Conservation (phyloP, 1,140 invertebrate species). For the Aphis gossypii region DNA sequence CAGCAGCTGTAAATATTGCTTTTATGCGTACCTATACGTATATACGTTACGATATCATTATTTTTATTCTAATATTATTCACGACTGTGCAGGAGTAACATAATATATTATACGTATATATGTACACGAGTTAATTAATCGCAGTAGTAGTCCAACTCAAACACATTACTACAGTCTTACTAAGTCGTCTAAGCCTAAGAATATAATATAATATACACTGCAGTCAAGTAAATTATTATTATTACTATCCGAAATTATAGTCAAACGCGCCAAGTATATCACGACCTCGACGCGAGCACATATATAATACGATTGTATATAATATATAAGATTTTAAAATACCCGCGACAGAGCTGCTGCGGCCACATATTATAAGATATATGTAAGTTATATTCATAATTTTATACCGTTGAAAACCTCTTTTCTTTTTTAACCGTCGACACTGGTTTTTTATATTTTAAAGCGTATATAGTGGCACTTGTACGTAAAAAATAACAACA, state of each 20-base stretch:
- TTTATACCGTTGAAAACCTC: neutral
- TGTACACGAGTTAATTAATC: neutral
- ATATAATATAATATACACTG: neutral
- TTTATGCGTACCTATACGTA: neutral
- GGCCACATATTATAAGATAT: neutral
- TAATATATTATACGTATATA: neutral
- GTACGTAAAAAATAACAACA: neutral
- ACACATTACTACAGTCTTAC: neutral
- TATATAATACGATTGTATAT: neutral
- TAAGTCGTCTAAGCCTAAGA: neutral
- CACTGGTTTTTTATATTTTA: neutral
- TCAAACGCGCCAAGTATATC: neutral
- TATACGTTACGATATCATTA: neutral
- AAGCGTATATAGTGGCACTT: neutral
- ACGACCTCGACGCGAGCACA: neutral
- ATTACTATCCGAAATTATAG: neutral
- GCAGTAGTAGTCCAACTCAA: neutral
- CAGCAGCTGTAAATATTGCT: neutral
- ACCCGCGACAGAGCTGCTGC: neutral
- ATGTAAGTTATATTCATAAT: neutral
- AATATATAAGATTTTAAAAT: neutral
- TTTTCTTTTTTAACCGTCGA: neutral
- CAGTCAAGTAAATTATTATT: neutral
- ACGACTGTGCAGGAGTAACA: neutral
- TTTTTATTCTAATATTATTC: neutral